phyloP scores from a whole-genome alignment of 2,113 vertebrate species.

The Grammomys dolichurus region DNA sequence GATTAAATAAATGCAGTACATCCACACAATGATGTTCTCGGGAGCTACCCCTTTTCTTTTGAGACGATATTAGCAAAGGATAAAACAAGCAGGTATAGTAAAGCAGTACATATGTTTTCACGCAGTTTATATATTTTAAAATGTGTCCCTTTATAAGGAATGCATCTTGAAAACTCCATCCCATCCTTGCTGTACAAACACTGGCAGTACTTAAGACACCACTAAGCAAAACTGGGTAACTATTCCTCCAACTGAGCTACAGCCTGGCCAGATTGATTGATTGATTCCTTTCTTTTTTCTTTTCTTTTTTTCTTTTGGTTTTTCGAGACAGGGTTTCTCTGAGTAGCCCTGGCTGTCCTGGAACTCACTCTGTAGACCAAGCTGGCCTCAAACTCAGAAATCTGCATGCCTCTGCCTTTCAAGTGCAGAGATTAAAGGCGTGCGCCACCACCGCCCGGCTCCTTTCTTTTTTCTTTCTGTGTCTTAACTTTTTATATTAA shows the following conservation, averaged over 20 bases:
- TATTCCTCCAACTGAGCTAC: not conserved
- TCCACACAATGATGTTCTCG: not conserved
- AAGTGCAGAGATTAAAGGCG: too few species aligned
- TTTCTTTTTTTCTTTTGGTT: too few species aligned
- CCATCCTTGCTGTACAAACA: not conserved
- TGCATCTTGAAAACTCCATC: not conserved
- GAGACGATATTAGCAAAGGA: conserved; percentile 5
- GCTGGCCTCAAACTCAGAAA: too few species aligned
- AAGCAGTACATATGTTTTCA: not conserved
- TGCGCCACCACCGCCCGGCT: too few species aligned
- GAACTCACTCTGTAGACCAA: too few species aligned
- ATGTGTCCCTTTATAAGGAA: not conserved
- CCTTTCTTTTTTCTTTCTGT: not conserved
- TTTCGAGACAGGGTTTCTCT: too few species aligned
- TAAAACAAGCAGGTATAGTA: conserved; percentile 20
- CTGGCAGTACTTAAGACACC: not conserved
- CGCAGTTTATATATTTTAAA: not conserved
- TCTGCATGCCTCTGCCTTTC: too few species aligned
- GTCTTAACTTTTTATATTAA: not conserved
- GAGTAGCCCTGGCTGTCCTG: too few species aligned
- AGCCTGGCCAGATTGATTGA: not conserved
- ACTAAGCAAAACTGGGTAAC: not conserved
- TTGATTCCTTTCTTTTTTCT: too few species aligned
- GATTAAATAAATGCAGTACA: not conserved
- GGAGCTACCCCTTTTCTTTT: not conserved